These are phyloP conservation scores for Cryptotis parvus DNA, from an alignment of 2,113 vertebrate species.

Conservation along the genomic window DNA sequence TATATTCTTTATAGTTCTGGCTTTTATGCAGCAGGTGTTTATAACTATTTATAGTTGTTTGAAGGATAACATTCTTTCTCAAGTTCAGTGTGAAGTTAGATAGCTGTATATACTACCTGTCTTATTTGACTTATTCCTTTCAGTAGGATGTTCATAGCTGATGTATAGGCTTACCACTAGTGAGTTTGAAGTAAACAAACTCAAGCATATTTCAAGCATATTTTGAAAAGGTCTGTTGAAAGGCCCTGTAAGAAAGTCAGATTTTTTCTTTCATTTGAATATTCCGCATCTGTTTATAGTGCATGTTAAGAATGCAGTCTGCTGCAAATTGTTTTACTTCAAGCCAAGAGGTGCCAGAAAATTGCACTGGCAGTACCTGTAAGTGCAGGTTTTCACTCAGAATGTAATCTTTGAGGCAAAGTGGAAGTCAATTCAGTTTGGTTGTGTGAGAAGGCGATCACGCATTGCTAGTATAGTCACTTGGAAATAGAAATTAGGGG, in stretches of 20 bases:
- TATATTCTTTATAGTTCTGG: neutral
- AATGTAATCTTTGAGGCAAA: conserved; percentile 15
- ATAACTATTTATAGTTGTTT: conserved; percentile 38
- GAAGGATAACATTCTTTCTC: conserved; percentile 24
- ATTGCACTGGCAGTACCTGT: neutral
- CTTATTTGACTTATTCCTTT: conserved; percentile 27
- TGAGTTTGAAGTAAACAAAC: conserved; percentile 22
- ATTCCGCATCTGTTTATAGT: neutral
- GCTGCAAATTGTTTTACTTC: neutral
- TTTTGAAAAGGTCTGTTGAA: neutral
- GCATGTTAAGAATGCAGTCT: neutral
- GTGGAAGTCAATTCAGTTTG: conserved; percentile 8
- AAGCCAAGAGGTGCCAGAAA: neutral
- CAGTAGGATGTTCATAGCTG: neutral
- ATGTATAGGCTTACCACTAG: neutral
- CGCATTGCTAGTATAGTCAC: neutral
- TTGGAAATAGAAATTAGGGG: neutral
- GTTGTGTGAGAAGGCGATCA: neutral
- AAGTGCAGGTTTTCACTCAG: neutral
- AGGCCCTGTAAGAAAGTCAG: neutral
- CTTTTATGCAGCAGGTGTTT: conserved; percentile 35
- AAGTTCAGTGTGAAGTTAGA: neutral
- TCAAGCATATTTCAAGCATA: too few relatives aligned
- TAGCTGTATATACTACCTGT: neutral
- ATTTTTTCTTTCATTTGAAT: neutral